Conservation (phyloP, 2,797 vertebrate species). For the Spondyliosoma cantharus region DNA sequence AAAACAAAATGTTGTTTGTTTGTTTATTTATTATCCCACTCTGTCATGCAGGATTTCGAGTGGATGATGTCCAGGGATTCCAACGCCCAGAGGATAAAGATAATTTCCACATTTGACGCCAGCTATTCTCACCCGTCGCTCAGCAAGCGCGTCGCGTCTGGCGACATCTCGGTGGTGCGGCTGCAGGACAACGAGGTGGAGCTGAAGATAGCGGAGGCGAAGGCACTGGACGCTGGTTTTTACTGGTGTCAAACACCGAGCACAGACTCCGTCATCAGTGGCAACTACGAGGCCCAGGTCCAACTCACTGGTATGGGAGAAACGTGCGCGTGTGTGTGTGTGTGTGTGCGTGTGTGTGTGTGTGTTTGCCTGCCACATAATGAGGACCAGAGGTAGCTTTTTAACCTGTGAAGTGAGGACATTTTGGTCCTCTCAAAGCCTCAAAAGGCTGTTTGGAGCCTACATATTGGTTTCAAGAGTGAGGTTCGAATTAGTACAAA, state of each 20-base stretch:
- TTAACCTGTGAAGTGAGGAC: too few relatives aligned
- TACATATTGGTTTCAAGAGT: too few relatives aligned
- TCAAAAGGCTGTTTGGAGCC: too few relatives aligned
- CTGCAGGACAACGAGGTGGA: conserved; percentile 86
- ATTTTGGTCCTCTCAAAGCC: too few relatives aligned
- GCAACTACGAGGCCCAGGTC: conserved; percentile 91
- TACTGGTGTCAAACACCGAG: conserved; percentile 93
- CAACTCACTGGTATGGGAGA: conserved; percentile 86
- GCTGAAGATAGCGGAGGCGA: conserved; percentile 88
- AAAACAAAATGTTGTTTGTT: too few relatives aligned
- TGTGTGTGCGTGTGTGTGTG: not conserved
- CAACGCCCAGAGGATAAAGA: conserved; percentile 46
- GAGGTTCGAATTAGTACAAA: too few relatives aligned
- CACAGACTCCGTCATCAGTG: conserved; percentile 89
- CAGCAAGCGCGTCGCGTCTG: conserved; percentile 82
- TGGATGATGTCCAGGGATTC: conserved; percentile 84
- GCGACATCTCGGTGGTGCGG: conserved; percentile 85
- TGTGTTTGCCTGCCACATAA: not conserved
- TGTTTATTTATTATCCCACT: not conserved
- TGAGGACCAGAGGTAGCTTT: too few relatives aligned
- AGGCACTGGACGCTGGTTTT: conserved; percentile 84
- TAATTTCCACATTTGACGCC: conserved; percentile 93
- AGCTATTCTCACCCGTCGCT: conserved; percentile 84
- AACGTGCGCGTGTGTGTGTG: not conserved
- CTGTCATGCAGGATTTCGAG: conserved; percentile 87